Evolutionary conservation across 2,797 vertebrate genomes (phyloP), one percentile per base, ranked within the genome.

Genomic region (Zalophus californianus): DNA sequence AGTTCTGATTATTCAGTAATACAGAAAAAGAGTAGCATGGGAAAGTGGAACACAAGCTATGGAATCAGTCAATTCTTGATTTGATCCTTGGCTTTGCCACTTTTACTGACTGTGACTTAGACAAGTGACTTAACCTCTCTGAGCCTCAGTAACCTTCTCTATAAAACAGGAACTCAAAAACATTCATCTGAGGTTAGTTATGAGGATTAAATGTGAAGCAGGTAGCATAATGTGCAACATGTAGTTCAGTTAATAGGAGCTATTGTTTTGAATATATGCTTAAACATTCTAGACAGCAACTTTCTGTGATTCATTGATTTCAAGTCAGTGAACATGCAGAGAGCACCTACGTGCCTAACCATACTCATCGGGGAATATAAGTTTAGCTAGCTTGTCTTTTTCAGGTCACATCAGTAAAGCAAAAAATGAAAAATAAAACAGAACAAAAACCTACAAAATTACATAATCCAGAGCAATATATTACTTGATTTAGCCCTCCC

Each of bases 241-340:
- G 32, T 50, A 79, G 21, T 91, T 91, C 1, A 38, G n/a, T 70
- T 16, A 32, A 82, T 60, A 54, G 48, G 7, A 50, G n/a, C 44
- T 79, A 56, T 16, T 68, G 48, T 68, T 83, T 78, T 60, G 58
- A 73, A 86, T 54, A 89, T 88, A 83, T 91, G 88, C 73, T 85
- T 92, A 50, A 88, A 72, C 73, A 90, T 66, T 91, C 48, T 73
- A 90, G 78, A 78, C n/a, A 89, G 68, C 89, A 95, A 73, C 68
- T 48, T 93, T 41, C 70, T 41, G 7, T 78, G 62, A 13, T 75
- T 50, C n/a, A 29, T 32, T 72, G 21, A 88, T 64, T 29, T 56
- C 72, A 86, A 60, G 23, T 25, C 50, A 77, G n/a, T 75, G 44
- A 94, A 86, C 38, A 86, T 1, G 1, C 23, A 78, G 2, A 20